Evolutionary conservation across 2,888 invertebrate species (phyloP).

Genomic region (Seladonia tumulorum): DNA sequence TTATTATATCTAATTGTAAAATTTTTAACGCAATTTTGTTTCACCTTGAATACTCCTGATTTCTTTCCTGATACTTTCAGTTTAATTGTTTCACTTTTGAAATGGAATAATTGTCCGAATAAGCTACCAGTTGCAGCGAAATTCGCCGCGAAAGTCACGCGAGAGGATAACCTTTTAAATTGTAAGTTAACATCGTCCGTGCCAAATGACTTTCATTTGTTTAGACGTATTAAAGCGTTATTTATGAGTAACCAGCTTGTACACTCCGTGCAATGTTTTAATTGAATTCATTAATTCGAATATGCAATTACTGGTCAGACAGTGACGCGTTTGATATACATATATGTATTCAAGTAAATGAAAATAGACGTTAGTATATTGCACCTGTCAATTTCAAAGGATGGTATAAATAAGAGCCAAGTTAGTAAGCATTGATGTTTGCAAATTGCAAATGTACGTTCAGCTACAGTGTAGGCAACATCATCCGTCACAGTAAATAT

Average conservation of each 20-base stretch:
- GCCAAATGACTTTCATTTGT: neutral
- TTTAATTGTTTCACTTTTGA: neutral
- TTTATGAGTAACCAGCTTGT: neutral
- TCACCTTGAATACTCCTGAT: too few species aligned
- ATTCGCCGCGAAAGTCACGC: neutral
- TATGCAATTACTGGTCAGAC: neutral
- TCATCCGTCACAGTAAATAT: too few species aligned
- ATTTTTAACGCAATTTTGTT: neutral
- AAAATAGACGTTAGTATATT: neutral
- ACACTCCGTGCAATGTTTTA: neutral
- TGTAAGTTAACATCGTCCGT: neutral
- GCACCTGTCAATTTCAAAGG: too few species aligned
- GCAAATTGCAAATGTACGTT: too few species aligned
- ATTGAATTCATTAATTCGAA: neutral
- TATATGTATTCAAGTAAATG: neutral
- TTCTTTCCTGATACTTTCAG: neutral
- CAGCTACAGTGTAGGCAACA: too few species aligned
- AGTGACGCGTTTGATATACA: neutral
- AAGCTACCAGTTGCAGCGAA: neutral
- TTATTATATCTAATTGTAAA: neutral
- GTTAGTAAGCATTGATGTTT: neutral
- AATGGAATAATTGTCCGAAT: neutral
- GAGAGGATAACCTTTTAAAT: neutral
- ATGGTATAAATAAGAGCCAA: neutral
- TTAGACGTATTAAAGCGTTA: neutral